phyloP scores from a whole-genome alignment of 2,113 vertebrate genomes.

The Morone chrysops region DNA sequence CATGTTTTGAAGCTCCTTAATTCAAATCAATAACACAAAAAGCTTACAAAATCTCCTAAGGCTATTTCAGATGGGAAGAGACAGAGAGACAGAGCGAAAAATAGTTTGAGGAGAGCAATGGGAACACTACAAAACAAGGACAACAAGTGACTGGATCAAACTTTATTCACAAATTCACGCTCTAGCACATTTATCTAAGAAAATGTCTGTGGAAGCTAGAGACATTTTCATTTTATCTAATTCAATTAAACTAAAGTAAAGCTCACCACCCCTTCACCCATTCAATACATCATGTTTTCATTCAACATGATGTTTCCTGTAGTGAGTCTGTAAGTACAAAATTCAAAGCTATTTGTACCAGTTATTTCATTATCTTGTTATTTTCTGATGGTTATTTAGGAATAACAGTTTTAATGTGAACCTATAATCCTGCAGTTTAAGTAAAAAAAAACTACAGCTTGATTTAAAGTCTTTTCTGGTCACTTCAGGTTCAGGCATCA shows the following conservation, averaged over 20 bases:
- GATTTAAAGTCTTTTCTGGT: slow-evolving; percentile 12
- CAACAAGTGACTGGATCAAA: slow-evolving; percentile 37
- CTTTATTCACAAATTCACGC: slow-evolving; percentile 21
- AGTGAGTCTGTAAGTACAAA: not conserved
- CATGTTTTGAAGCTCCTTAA: slow-evolving; percentile 58
- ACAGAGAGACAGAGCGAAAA: not conserved
- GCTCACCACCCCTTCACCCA: not conserved
- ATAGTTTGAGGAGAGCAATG: not conserved
- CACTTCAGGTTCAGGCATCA: slow-evolving; percentile 23
- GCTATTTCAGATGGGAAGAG: slow-evolving; percentile 8
- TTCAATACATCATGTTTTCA: not conserved
- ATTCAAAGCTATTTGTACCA: not conserved
- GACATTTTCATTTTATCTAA: not conserved
- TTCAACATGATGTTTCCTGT: not conserved
- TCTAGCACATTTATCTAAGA: slow-evolving; percentile 6
- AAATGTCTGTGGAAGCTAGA: slow-evolving; percentile 9
- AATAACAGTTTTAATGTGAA: not conserved
- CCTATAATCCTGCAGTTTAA: not conserved
- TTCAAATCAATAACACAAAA: slow-evolving; percentile 63
- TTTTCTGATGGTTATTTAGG: not conserved
- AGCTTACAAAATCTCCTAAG: slow-evolving; percentile 17
- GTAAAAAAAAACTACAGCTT: not conserved
- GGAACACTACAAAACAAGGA: slow-evolving; percentile 20
- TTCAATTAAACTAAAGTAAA: not conserved
- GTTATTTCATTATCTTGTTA: not conserved